Evolutionary conservation across 2,888 invertebrate genomes (phyloP), one percentile per base, ranked within the genome.

Genomic region (Phlogophora meticulosa): DNA sequence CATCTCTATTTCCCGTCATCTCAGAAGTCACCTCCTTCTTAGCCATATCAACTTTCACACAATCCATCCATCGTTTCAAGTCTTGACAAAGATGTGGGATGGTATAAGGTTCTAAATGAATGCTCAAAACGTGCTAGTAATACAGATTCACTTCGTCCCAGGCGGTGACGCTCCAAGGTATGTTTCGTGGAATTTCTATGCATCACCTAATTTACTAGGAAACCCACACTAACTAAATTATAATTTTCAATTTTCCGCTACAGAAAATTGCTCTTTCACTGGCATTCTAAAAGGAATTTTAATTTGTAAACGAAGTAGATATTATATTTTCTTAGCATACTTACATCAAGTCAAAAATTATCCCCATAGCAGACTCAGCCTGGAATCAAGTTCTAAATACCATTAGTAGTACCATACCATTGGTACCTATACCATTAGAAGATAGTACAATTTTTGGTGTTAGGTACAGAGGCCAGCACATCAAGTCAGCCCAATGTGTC

Each of bases 91-190:
- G 28, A 43, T 43, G 36, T 72, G 20, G 34, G n/a, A 46, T 42
- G 43, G 24, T 28, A 13, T 45, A 46, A 17, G 40, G 17, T 5
- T 46, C 51, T 72, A 40, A 20, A 52, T 36, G 36, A 48, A 58
- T 46, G 77, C 32, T 1, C 22, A n/a, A 32, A 36, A 77, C 61
- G 71, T 77, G 72, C 28, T 20, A 52, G 45, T 43, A 77, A 59
- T 77, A 71, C 60, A 46, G 40, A 71, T 36, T 59, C 51, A 24
- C 52, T 51, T 38, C 36, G 2, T 10, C 34, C 34, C 40, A 45
- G 28, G 40, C 49, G 38, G 24, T 59, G 45, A 77, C 42, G 60
- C 42, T 45, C 51, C 28, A 20, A 45, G 40, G 46, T 42, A 68
- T 42, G 46, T 36, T 68, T 76, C 42, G 5, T 20, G 32, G 60